Evolutionary conservation across 2,797 vertebrate genomes (phyloP).

Genomic region (Xenops minutus): DNA sequence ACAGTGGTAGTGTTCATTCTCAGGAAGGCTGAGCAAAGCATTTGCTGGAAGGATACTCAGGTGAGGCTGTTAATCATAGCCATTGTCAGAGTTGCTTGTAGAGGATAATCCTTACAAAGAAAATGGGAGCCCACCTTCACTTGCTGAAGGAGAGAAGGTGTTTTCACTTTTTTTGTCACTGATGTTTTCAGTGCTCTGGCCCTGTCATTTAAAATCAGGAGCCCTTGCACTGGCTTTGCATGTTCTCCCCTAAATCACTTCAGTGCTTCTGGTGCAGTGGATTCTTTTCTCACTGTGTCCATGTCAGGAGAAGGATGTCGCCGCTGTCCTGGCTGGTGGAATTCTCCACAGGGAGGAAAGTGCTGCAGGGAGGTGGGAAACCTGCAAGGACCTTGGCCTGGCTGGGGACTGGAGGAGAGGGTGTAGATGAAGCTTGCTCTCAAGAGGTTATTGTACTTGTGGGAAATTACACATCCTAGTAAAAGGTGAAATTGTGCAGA

Average conservation of each 20-base stretch:
- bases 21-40: neutral
- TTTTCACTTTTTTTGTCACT: neutral
- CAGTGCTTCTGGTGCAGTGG: neutral
- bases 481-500: neutral
- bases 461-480: neutral
- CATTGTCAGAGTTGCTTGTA: neutral
- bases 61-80: accelerated
- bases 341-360: neutral
- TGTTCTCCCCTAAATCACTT: neutral
- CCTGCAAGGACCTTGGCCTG: neutral
- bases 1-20: neutral
- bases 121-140: neutral
- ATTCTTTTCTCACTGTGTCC: neutral
- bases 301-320: neutral
- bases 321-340: neutral
- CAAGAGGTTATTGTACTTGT: neutral
- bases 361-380: neutral
- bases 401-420: neutral
- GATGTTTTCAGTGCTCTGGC: neutral
- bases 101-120: neutral
- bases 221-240: neutral
- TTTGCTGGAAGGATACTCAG: neutral
- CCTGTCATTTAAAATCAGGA: neutral
- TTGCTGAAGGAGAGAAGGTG: neutral
- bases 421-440: neutral